A percentile compares a stretch with the other conserved stretches of the same genome.
Evolutionary conservation across 2,888 invertebrate genomes (phyloP).

Genomic region (Amiota minor): DNA sequence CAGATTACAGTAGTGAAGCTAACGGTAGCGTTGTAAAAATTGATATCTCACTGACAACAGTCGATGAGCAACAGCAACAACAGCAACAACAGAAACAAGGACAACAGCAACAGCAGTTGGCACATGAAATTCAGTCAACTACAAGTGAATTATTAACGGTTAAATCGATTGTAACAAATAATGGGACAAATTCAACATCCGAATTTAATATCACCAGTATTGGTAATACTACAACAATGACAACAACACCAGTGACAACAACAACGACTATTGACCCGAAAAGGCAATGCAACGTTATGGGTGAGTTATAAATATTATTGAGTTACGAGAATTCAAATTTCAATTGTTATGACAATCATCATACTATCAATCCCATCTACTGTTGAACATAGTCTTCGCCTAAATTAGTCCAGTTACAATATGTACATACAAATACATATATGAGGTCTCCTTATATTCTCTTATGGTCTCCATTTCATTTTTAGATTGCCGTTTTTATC

Average conservation of each 20-base stretch:
- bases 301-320: slow-evolving; percentile 52
- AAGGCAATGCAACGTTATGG: slow-evolving; percentile 62
- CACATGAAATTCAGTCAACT: slow-evolving; percentile 34
- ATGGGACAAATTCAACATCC: slow-evolving; percentile 23
- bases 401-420: not conserved
- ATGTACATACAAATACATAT: no score
- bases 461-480: no score
- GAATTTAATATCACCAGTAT: slow-evolving; percentile 13
- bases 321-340: not conserved
- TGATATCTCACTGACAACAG: slow-evolving; percentile 71
- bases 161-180: slow-evolving; percentile 40
- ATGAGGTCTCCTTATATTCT: no score
- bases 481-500: no score
- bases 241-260: slow-evolving; percentile 28
- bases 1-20: slow-evolving; percentile 70
- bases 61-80: slow-evolving; percentile 59
- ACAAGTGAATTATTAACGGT: slow-evolving; percentile 29
- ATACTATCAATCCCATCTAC: not conserved
- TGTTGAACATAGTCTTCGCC: not conserved
- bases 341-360: not conserved
- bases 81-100: slow-evolving; percentile 44
- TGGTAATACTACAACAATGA: slow-evolving; percentile 33
- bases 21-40: slow-evolving; percentile 71
- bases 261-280: slow-evolving; percentile 48
- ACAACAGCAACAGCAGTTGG: slow-evolving; percentile 41